Percentiles rank a stretch among this genome's conserved stretches.
Conservation (phyloP, 2,888 invertebrate species). For the Napeogenes inachia region DNA sequence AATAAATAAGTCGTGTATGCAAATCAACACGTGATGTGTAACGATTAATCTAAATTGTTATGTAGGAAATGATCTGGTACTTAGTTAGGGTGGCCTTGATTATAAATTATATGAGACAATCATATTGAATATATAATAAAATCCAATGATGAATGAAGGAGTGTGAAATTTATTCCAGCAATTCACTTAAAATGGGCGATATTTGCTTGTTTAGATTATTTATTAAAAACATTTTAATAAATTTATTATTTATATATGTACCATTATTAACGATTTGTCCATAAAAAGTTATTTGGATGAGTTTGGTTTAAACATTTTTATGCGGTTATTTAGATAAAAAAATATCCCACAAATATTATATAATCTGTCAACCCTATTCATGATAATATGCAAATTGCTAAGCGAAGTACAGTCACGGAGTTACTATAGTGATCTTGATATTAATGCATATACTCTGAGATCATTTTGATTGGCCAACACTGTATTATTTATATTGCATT, state of each 20-base stretch:
- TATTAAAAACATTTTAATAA: too few relatives aligned
- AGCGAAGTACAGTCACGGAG: constrained; percentile 34
- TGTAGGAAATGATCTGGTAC: constrained; percentile 35
- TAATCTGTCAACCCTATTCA: constrained; percentile 15
- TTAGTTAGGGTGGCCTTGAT: neutral
- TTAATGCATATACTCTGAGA: constrained; percentile 27
- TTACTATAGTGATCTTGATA: constrained; percentile 39
- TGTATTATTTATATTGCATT: neutral
- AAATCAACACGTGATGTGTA: constrained; percentile 35
- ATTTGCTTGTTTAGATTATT: too few relatives aligned
- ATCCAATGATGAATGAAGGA: too few relatives aligned
- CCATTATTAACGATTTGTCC: too few relatives aligned
- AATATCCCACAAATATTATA: constrained; percentile 2
- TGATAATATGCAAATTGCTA: constrained; percentile 32
- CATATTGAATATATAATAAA: neutral
- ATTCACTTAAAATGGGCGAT: too few relatives aligned
- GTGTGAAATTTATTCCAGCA: too few relatives aligned
- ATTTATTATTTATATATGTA: too few relatives aligned
- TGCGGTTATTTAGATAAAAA: neutral
- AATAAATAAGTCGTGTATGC: constrained; percentile 25
- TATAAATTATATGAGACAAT: neutral
- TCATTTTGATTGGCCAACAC: neutral
- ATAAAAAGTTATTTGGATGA: neutral
- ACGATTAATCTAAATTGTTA: constrained; percentile 33
- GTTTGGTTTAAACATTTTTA: neutral